Evolutionary conservation across 1,140 invertebrate species (phyloP).

Genomic region (Drosophila insularis): DNA sequence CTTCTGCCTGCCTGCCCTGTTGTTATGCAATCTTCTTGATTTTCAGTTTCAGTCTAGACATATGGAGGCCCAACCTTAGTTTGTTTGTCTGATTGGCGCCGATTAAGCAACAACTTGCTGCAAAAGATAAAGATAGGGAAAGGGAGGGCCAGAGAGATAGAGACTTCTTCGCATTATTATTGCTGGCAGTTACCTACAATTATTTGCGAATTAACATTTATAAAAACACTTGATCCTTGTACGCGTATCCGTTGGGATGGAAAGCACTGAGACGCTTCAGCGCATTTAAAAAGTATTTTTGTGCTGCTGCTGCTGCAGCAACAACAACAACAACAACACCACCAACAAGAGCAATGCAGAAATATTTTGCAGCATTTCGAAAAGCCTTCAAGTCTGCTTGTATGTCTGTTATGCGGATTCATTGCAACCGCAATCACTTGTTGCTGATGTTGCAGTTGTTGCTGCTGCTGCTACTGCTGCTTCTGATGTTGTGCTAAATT

Average conservation of each 20-base stretch:
- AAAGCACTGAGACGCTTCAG: conserved; percentile 63
- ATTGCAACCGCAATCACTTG: conserved; percentile 78
- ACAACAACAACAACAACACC: conserved; percentile 24
- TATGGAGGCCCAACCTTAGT: conserved; percentile 37
- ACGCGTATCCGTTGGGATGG: conserved; percentile 55
- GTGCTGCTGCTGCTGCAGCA: conserved; percentile 39
- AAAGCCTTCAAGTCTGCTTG: conserved; percentile 55
- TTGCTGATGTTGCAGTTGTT: conserved; percentile 41
- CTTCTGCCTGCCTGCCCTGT: conserved; percentile 27
- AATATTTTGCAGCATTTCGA: conserved; percentile 59
- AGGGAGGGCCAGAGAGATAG: background rate
- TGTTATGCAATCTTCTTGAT: conserved; percentile 18
- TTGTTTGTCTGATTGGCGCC: conserved; percentile 67
- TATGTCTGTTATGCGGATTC: conserved; percentile 80
- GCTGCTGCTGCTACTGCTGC: conserved; percentile 26
- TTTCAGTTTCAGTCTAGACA: conserved; percentile 30
- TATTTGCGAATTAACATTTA: conserved; percentile 82
- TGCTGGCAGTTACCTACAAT: conserved; percentile 56
- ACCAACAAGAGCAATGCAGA: conserved; percentile 25
- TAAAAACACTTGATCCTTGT: conserved; percentile 75
- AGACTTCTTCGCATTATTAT: conserved; percentile 19
- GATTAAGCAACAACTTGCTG: conserved; percentile 60
- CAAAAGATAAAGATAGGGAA: background rate
- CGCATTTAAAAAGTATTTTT: conserved; percentile 79
- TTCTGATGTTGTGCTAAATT: conserved; percentile 70